Conservation (phyloP, 2,113 vertebrate species). For the Shinisaurus crocodilurus region DNA sequence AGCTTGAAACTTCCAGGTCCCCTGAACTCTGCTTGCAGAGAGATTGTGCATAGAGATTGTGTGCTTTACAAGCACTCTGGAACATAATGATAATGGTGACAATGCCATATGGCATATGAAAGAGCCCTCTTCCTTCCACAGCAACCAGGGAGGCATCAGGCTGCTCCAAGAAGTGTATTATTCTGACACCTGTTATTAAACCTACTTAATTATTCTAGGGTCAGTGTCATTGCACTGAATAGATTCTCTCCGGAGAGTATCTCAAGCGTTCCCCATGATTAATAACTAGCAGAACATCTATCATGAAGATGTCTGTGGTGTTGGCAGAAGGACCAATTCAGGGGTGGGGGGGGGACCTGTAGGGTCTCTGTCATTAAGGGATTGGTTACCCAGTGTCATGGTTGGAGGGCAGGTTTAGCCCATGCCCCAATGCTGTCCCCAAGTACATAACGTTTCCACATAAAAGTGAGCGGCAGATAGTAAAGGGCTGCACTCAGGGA, state of each 20-base stretch:
- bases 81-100: not conserved
- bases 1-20: not conserved
- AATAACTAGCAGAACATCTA: not conserved
- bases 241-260: not conserved
- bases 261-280: not conserved
- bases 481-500: not conserved
- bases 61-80: not conserved
- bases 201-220: not conserved
- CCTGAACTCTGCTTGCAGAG: not conserved
- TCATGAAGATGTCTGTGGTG: not conserved
- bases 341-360: not conserved
- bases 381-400: not conserved
- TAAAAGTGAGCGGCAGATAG: not conserved
- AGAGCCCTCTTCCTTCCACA: not conserved
- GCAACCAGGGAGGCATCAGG: not conserved
- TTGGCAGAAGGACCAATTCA: not conserved
- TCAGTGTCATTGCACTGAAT: not conserved
- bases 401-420: not conserved
- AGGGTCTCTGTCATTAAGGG: not conserved
- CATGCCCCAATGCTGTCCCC: not conserved
- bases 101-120: not conserved
- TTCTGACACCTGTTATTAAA: not conserved
- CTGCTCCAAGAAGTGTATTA: not conserved
- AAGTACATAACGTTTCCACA: not conserved
- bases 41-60: not conserved